These are phyloP conservation scores for Andricus quercusramuli DNA, from an alignment of 2,888 invertebrate species.

Conservation along the genomic window DNA sequence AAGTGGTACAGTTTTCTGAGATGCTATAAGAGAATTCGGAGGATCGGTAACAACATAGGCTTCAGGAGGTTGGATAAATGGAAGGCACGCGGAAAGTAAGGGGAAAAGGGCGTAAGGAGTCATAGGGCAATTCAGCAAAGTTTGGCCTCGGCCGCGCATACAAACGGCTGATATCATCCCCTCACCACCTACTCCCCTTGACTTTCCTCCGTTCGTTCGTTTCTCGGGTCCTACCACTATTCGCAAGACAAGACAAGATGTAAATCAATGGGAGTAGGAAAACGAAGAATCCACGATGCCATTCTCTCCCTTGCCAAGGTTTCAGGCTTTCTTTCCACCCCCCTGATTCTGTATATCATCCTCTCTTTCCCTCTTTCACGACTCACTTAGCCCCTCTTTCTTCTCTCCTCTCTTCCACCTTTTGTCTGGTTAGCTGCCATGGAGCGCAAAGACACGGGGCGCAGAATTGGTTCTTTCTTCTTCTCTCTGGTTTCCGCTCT, in stretches of 20 bases:
- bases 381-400: slow-evolving; percentile 38
- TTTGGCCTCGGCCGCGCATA: slow-evolving; percentile 77
- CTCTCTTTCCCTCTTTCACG: slow-evolving; percentile 45
- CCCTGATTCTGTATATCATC: slow-evolving; percentile 41
- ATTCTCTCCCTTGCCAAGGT: slow-evolving; percentile 31
- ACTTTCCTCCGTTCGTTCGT: slow-evolving; percentile 45
- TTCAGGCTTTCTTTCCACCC: slow-evolving; percentile 53
- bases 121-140: slow-evolving; percentile 78
- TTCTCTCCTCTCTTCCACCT: slow-evolving; percentile 51
- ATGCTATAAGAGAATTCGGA: neutral
- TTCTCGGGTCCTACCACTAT: slow-evolving; percentile 55
- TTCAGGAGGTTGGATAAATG: slow-evolving; percentile 55
- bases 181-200: slow-evolving; percentile 57
- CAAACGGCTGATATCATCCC: slow-evolving; percentile 76
- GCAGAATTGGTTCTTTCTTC: slow-evolving; percentile 64
- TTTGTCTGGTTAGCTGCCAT: slow-evolving; percentile 65
- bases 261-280: slow-evolving; percentile 75
- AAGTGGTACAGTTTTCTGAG: neutral
- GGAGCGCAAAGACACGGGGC: slow-evolving; percentile 62
- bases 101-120: slow-evolving; percentile 72
- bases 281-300: slow-evolving; percentile 65
- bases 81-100: slow-evolving; percentile 37
- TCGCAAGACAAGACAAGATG: slow-evolving; percentile 74
- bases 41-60: slow-evolving; percentile 6
- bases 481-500: slow-evolving; percentile 46